Percentiles rank a stretch among this genome's conserved stretches.
phyloP scores from a whole-genome alignment of 2,888 invertebrate genomes.

The Sipha maydis region DNA sequence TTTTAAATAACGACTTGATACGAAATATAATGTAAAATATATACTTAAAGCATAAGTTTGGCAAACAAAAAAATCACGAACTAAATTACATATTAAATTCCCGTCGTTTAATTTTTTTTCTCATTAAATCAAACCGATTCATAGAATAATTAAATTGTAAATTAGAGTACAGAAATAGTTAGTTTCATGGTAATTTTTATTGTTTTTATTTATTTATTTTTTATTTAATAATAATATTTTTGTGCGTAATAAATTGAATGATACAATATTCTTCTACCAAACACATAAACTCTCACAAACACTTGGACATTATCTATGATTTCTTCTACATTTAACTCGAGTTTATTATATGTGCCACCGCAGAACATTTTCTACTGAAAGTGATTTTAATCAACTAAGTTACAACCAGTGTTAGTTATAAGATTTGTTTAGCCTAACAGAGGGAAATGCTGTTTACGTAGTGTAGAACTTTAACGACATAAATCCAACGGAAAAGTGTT shows the following conservation, averaged over 20 bases:
- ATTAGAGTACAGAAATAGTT: neutral
- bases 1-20: neutral
- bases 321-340: conserved; percentile 45
- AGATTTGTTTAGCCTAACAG: neutral
- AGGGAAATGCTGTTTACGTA: neutral
- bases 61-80: neutral
- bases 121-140: neutral
- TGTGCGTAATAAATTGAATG: neutral
- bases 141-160: neutral
- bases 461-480: neutral
- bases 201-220: no score
- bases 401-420: neutral
- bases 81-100: neutral
- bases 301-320: neutral
- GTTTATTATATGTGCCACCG: neutral
- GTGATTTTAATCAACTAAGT: conserved; percentile 25
- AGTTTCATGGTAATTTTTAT: neutral
- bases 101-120: neutral
- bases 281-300: no score
- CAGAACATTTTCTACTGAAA: conserved; percentile 6
- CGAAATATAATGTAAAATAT: neutral
- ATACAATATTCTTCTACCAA: neutral
- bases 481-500: neutral
- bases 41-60: neutral
- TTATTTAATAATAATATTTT: neutral